A percentile compares a stretch with the other conserved stretches of the same genome.
phyloP scores from a whole-genome alignment of 2,113 vertebrate genomes.

The Lynx canadensis region DNA sequence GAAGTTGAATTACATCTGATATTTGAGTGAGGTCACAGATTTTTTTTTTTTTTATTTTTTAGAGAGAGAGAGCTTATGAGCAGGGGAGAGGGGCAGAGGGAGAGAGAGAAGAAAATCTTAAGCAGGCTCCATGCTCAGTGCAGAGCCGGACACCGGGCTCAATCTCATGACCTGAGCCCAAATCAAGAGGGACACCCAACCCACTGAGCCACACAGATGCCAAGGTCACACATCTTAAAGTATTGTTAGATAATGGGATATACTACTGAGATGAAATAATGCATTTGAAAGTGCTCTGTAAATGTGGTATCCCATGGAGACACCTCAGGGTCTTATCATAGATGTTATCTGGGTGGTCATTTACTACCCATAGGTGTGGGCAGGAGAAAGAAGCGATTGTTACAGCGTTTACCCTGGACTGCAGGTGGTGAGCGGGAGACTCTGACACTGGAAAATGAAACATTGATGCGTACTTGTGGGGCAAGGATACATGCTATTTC shows the following conservation, averaged over 20 bases:
- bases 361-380: background rate
- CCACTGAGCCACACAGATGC: too few relatives aligned
- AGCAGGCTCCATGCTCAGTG: too few relatives aligned
- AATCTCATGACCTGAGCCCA: too few relatives aligned
- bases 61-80: too few relatives aligned
- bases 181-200: too few relatives aligned
- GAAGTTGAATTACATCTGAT: background rate
- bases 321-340: background rate
- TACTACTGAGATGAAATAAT: background rate
- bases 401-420: background rate
- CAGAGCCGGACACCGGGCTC: too few relatives aligned
- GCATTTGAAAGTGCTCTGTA: background rate
- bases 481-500: background rate
- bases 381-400: background rate
- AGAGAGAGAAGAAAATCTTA: too few relatives aligned
- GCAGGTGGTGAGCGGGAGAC: background rate
- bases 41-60: too few relatives aligned
- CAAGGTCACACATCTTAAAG: background rate
- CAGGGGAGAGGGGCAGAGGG: too few relatives aligned
- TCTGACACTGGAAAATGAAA: background rate
- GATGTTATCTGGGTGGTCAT: background rate
- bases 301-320: background rate
- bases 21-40: background rate
- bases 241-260: background rate
- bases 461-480: background rate